phyloP scores from a whole-genome alignment of 2,888 invertebrate genomes.

The Priocnemis perturbator region DNA sequence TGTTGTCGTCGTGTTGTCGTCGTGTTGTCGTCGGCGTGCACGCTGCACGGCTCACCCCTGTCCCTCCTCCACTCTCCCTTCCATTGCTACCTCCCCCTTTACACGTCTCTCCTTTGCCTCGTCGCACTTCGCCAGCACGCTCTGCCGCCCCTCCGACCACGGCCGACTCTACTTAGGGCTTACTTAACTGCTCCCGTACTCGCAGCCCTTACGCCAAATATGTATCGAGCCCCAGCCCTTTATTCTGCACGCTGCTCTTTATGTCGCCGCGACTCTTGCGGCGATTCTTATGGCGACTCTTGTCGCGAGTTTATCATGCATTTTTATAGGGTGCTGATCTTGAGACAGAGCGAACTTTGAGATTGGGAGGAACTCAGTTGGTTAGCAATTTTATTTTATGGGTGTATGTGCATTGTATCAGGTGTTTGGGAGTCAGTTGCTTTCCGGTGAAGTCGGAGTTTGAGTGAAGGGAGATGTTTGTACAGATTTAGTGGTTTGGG shows the following conservation, averaged over 20 bases:
- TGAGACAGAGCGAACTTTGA: no score
- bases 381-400: no score
- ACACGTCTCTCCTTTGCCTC: conserved; percentile 27
- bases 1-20: conserved; percentile 31
- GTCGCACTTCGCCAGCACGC: conserved; percentile 5
- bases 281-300: no score
- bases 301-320: no score
- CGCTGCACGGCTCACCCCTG: conserved; percentile 29
- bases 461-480: no score
- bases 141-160: conserved; percentile 25
- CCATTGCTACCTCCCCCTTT: not conserved
- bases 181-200: conserved; percentile 21
- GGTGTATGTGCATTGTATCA: no score
- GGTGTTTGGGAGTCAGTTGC: no score
- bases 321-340: no score
- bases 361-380: no score
- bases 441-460: no score
- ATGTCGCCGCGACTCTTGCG: no score
- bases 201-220: not conserved
- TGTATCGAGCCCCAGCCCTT: not conserved
- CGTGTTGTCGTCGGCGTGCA: conserved; percentile 19
- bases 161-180: conserved; percentile 23
- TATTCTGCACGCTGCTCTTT: not conserved
- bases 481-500: no score
- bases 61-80: conserved; percentile 35